Base-by-base conservation (phyloP, 2,113 vertebrate species). In the Hippocampus guttulatus region DNA sequence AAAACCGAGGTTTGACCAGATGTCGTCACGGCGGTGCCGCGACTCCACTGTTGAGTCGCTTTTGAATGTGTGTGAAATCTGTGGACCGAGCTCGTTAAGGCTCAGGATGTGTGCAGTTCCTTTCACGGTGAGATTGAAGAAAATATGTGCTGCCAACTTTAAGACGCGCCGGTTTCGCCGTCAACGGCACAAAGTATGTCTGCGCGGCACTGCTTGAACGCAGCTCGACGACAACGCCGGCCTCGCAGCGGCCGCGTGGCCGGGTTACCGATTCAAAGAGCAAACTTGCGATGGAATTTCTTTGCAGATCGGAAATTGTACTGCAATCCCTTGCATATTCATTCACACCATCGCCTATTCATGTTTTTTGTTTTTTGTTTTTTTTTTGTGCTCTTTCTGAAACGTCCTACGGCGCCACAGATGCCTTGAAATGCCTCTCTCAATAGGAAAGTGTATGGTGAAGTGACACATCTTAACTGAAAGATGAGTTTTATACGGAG, bases 121-220 rank as follows among this genome's bases (percentile, higher is more conserved):
- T 81, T 67, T 80, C 82, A 84, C 76, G 61, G 47, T 27, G 67
- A 81, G 78, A 76, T 81, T 70, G 75, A 58, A 81, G 61, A 69
- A 49, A 45, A 75, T 43, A 49, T 69, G 49, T 70, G 81, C 69
- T 71, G 73, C 76, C 68, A 69, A 75, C 49, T 40, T 70, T 72
- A 75, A 78, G 63, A 33, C 15, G 64, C 51, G 67, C 38, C 61
- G 60, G 72, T 77, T 80, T 16, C 40, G 63, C 33, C 65, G 75
- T 67, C 69, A 69, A 73, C n/a, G 3, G 43, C 68, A 51, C 61
- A 78, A 73, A 78, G 68, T 82, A 73, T 77, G 77, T 82, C 81
- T 76, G 76, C 64, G 69, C 9, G 61, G 38, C 61, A 55, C 51
- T 75, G 68, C 80, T 84, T 76, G 54, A 69, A 77, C 66, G 58